Base-by-base conservation (phyloP, 2,797 vertebrate species). In the Ambastaia sidthimunki region DNA sequence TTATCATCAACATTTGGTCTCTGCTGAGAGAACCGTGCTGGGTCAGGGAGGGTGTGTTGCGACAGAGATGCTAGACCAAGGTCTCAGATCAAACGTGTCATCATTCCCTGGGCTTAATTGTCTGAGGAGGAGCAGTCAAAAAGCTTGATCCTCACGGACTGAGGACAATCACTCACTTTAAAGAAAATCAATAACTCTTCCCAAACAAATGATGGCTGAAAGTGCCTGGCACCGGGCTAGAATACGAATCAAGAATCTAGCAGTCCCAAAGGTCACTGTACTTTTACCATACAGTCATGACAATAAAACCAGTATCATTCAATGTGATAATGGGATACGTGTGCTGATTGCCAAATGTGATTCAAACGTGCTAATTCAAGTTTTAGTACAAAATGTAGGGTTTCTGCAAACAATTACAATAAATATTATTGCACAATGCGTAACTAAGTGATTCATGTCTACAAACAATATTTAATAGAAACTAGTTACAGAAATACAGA, bases 181-280 rank as follows among this genome's bases (percentile, higher is more conserved):
- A 87, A 84, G 78, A 68, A 84, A 82, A 83, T 86, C 85, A 78
- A 88, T 88, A 85, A 70, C 73, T 76, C 76, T 85, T 84, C 83
- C 78, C 55, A 85, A 83, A 84, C 83, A 87, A 86, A 84, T 83
- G 80, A 75, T 76, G 74, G 55, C 59, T 71, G 41, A 71, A 67
- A 81, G 76, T 63, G 19, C 41, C 57, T 52, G 63, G 44, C 19
- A 65, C 48, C 47, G n/a, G 16, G 59, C 55, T 82, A 50, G 82
- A 84, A 85, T 86, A 82, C 73, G 81, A 82, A 84, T 74, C 60
- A 83, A 80, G 59, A 78, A 67, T 41, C 37, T 80, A 80, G 50
- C 10, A n/a, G 66, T 78, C 76, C 68, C 71, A 76, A 74, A 69
- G 57, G 77, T 86, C 83, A 78, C 81, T 78, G 71, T 73, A 41